phyloP scores from a whole-genome alignment of 2,113 vertebrate species.

The Hylia prasina region DNA sequence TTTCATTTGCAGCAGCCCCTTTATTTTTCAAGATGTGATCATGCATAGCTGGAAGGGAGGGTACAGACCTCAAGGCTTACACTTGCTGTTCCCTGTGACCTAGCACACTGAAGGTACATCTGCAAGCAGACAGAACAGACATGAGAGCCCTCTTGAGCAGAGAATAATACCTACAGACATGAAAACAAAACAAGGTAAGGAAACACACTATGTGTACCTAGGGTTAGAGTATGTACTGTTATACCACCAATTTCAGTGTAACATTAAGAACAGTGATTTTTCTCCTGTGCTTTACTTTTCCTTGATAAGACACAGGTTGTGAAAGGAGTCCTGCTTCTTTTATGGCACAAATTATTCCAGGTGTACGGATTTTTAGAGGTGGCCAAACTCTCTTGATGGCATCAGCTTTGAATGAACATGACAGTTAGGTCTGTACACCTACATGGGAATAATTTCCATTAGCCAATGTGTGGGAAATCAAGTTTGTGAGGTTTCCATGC shows the following conservation, averaged over 20 bases:
- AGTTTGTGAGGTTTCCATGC: background rate
- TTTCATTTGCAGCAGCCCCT: background rate
- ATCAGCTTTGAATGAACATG: background rate
- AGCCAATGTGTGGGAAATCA: background rate
- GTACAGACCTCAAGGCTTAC: constrained; percentile 47
- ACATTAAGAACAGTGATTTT: background rate
- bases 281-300: background rate
- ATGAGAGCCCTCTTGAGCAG: background rate
- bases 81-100: background rate
- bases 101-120: constrained; percentile 11
- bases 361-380: background rate
- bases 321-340: background rate
- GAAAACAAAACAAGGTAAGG: background rate
- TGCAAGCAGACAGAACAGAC: background rate
- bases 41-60: background rate
- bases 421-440: background rate
- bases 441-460: background rate
- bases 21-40: background rate
- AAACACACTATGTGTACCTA: background rate
- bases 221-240: background rate
- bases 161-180: background rate
- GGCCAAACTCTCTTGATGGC: background rate
- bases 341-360: background rate
- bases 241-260: background rate
- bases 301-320: background rate